phyloP scores from a whole-genome alignment of 2,113 vertebrate genomes.

The Tylochromis polylepis region DNA sequence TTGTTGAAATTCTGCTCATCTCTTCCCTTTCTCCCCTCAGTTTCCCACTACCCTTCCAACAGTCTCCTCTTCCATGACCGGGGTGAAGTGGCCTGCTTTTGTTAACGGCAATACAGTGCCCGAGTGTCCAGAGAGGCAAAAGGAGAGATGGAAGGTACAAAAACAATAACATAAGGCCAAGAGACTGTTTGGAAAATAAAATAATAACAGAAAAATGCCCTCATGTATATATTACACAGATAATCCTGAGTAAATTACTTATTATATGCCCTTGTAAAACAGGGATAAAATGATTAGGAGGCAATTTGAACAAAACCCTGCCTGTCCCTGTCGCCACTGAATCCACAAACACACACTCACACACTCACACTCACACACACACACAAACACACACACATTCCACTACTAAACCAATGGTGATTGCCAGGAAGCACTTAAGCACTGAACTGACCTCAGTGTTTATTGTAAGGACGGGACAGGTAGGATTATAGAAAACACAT shows the following conservation, averaged over 20 bases:
- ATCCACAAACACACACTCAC: not conserved
- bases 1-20: slow-evolving; percentile 68
- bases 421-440: slow-evolving; percentile 67
- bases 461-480: not conserved
- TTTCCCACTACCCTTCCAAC: slow-evolving; percentile 19
- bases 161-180: not conserved
- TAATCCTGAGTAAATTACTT: slow-evolving; percentile 62
- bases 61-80: not conserved
- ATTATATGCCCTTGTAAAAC: slow-evolving; percentile 54
- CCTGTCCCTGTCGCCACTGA: not conserved
- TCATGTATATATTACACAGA: slow-evolving; percentile 54
- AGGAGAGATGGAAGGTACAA: not conserved
- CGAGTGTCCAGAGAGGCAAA: slow-evolving; percentile 38
- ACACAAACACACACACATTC: not conserved
- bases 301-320: slow-evolving; percentile 31
- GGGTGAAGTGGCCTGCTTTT: slow-evolving; percentile 52
- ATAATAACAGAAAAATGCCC: not conserved
- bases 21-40: slow-evolving; percentile 27
- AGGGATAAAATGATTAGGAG: slow-evolving; percentile 63
- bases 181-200: slow-evolving; percentile 5
- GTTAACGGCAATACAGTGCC: slow-evolving; percentile 60
- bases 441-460: slow-evolving; percentile 52
- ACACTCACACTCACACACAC: not conserved
- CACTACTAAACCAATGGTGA: slow-evolving; percentile 20
- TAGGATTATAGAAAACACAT: slow-evolving; percentile 28